Percentiles rank a stretch among this genome's conserved stretches.
phyloP scores from a whole-genome alignment of 2,113 vertebrate genomes.

The Microcebus ravelobensis region DNA sequence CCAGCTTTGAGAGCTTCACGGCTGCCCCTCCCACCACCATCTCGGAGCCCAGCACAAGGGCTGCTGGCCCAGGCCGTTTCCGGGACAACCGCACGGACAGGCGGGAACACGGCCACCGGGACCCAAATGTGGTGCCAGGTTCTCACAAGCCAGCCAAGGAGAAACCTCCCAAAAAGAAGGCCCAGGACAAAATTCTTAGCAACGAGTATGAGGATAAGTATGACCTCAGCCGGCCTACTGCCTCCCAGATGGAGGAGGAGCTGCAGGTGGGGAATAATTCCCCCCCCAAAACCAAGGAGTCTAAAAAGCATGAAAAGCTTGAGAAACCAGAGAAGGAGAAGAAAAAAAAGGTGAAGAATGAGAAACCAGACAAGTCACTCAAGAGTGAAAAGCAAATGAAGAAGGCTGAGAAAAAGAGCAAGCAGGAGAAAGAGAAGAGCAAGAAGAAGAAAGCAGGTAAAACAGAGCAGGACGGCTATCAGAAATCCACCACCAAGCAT shows the following conservation, averaged over 20 bases:
- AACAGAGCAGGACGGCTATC: constrained; percentile 88
- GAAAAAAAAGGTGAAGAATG: constrained; percentile 91
- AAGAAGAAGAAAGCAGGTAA: constrained; percentile 92
- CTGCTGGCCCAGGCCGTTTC: constrained; percentile 77
- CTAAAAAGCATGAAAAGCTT: constrained; percentile 87
- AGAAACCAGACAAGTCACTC: constrained; percentile 85
- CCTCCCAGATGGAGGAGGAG: constrained; percentile 86
- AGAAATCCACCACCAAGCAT: constrained; percentile 88
- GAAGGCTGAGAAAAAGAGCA: constrained; percentile 90
- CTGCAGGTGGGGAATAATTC: constrained; percentile 77
- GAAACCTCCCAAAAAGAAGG: constrained; percentile 90
- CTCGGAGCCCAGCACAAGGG: constrained; percentile 80
- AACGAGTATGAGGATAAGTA: constrained; percentile 94
- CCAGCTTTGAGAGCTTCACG: constrained; percentile 74
- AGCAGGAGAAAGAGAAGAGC: constrained; percentile 89
- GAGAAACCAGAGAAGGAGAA: constrained; percentile 93
- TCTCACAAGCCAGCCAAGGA: constrained; percentile 88
- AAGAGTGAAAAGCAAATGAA: constrained; percentile 89
- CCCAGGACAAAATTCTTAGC: constrained; percentile 87
- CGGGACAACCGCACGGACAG: constrained; percentile 93
- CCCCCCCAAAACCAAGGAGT: constrained; percentile 87
- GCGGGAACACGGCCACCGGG: constrained; percentile 84
- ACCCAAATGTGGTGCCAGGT: constrained; percentile 79
- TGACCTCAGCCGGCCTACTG: constrained; percentile 84
- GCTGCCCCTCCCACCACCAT: constrained; percentile 77